Percentiles rank a stretch among this genome's conserved stretches.
Evolutionary conservation across 1,140 invertebrate species (phyloP).

Genomic region (Venturia canescens): DNA sequence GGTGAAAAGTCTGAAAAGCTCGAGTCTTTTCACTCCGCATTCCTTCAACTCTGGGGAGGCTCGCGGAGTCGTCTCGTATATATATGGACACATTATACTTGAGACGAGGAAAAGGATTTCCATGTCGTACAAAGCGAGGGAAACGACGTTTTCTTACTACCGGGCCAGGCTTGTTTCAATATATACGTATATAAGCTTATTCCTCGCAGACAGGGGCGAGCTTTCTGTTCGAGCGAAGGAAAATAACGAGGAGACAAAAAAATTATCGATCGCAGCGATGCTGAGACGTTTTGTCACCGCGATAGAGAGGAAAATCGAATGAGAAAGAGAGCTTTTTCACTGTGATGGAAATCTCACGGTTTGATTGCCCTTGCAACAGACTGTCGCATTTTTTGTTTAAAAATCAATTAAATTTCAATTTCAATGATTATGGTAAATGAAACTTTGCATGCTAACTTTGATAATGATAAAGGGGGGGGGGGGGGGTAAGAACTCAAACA

Average conservation of each 20-base stretch:
- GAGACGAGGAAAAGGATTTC: constrained; percentile 32
- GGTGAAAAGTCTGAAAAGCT: constrained; percentile 14
- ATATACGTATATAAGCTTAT: background rate
- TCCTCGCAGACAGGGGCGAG: background rate
- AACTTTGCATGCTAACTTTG: too few species aligned
- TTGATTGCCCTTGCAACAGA: too few species aligned
- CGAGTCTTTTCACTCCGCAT: constrained; percentile 3
- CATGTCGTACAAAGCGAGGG: constrained; percentile 25
- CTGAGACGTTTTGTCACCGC: too few species aligned
- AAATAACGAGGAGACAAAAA: constrained; percentile 6
- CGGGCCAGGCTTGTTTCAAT: background rate
- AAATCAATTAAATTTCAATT: too few species aligned
- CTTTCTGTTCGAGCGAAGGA: constrained; percentile 1
- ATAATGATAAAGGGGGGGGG: too few species aligned
- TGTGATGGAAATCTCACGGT: too few species aligned
- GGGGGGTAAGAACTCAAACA: too few species aligned
- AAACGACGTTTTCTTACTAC: constrained; percentile 31
- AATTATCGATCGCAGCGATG: background rate
- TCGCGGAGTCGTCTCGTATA: background rate
- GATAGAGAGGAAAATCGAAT: too few species aligned
- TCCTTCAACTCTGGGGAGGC: constrained; percentile 9
- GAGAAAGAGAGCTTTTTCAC: too few species aligned
- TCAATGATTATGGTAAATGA: too few species aligned
- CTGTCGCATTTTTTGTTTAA: too few species aligned
- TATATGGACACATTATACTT: constrained; percentile 2